Evolutionary conservation across 2,113 vertebrate genomes (phyloP), one percentile per base, ranked within the genome.

Genomic region (Aegithalos caudatus): DNA sequence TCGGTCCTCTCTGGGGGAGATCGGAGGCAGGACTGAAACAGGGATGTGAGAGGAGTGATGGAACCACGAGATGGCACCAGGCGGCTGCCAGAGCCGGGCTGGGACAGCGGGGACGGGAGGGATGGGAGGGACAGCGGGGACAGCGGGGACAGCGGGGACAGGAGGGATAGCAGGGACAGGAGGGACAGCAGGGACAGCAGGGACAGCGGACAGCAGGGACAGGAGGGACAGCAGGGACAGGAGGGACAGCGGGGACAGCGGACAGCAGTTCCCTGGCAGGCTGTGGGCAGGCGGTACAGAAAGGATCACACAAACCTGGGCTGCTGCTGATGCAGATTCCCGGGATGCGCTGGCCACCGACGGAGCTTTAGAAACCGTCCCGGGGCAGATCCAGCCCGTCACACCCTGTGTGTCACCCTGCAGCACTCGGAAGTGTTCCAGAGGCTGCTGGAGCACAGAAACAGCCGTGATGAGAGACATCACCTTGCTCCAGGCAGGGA

Each of bases 31-130:
- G 23, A 23, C 29, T 45, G 71, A 2, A 72, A 7, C 2, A 7
- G 24, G 44, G 19, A 21, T 47, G 48, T 64, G 60, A 7, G 35
- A 74, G 65, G 13, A 21, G 71, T 1, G 35, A 5, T 19, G 71
- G 11, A 64, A 74, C 95, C 96, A 72, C 61, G 53, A 95, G 96
- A 64, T 91, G 96, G 95, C 95, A 92, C 20, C 89, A 76, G 81
- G 91, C 45, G 15, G 86, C 95, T 86, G 92, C 85, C 51, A 2
- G 89, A 80, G 71, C 28, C 20, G 6, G 33, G 44, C 37, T 2
- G 62, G 23, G 20, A 28, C 25, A 11, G 3, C 3, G 6, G 70
- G 24, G 42, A 45, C 19, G 12, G 48, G 7, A 3, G 48, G 28
- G 14, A 25, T 11, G n/a, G 64, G 15, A 50, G 31, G 37, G 20